These are phyloP conservation scores for Drosophila ananassae DNA, from an alignment of 1,140 invertebrate species.

Conservation along the genomic window DNA sequence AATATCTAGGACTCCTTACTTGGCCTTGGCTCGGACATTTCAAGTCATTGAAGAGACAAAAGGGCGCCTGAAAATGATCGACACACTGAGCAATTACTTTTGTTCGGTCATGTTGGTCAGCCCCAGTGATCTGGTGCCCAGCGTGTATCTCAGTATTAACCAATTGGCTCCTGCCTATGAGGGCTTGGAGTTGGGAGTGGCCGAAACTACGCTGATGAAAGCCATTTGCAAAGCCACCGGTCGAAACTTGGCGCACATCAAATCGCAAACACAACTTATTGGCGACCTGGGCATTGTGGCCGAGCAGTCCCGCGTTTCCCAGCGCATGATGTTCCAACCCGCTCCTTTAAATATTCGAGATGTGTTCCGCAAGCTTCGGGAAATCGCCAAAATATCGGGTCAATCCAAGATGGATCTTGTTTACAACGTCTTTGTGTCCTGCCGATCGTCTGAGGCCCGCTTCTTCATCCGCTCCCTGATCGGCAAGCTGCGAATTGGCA, in stretches of 20 bases:
- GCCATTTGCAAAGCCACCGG: conserved; percentile 97
- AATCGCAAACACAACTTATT: conserved; percentile 90
- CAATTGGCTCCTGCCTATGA: conserved; percentile 97
- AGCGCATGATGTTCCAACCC: conserved; percentile 94
- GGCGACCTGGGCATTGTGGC: conserved; percentile 98
- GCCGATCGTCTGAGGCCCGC: conserved; percentile 94
- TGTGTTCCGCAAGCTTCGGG: conserved; percentile 95
- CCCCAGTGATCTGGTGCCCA: conserved; percentile 94
- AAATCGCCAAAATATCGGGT: conserved; percentile 95
- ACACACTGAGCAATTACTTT: conserved; percentile 97
- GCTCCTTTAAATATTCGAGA: conserved; percentile 87
- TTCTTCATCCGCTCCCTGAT: conserved; percentile 94
- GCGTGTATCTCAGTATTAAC: conserved; percentile 98
- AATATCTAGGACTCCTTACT: conserved; percentile 92
- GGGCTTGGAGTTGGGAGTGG: conserved; percentile 95
- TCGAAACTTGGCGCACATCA: conserved; percentile 93
- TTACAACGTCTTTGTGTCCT: conserved; percentile 97
- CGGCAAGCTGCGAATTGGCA: conserved; percentile 97
- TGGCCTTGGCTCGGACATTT: conserved; percentile 95
- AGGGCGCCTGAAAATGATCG: conserved; percentile 96
- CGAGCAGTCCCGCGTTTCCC: conserved; percentile 94
- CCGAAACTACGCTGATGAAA: conserved; percentile 97
- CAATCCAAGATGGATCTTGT: conserved; percentile 91
- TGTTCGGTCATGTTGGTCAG: conserved; percentile 95
- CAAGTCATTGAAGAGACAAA: conserved; percentile 95